These are phyloP conservation scores for Drosophila demipolita DNA, from an alignment of 2,888 invertebrate species.

Conservation along the genomic window DNA sequence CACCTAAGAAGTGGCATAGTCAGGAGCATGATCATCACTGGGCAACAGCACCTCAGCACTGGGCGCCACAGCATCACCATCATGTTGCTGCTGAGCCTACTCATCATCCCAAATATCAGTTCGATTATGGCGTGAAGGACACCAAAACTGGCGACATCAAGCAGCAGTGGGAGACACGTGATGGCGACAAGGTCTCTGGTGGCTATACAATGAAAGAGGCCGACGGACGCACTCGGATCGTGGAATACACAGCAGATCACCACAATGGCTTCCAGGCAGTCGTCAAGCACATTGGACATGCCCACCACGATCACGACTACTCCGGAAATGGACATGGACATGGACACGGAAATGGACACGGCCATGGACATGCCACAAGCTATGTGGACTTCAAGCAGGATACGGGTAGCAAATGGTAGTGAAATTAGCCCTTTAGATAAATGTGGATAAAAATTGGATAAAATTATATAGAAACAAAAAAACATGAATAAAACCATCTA, in stretches of 20 bases:
- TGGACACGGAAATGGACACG: neutral
- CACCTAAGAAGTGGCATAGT: constrained; percentile 64
- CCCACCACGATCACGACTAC: constrained; percentile 65
- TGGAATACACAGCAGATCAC: constrained; percentile 86
- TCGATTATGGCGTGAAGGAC: constrained; percentile 86
- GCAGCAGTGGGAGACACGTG: constrained; percentile 86
- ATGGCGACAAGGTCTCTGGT: constrained; percentile 86
- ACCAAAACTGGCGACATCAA: constrained; percentile 86
- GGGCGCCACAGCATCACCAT: constrained; percentile 62
- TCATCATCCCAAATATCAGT: constrained; percentile 85
- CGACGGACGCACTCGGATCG: constrained; percentile 86
- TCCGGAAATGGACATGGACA: constrained; percentile 48
- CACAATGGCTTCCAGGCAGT: constrained; percentile 86
- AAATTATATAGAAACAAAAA: constrained; percentile 19
- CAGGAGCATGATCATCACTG: constrained; percentile 50
- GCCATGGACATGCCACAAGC: constrained; percentile 66
- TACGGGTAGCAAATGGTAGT: constrained; percentile 58
- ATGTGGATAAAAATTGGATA: constrained; percentile 1
- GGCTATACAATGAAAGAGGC: constrained; percentile 86
- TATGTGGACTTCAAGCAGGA: constrained; percentile 79
- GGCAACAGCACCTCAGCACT: constrained; percentile 43
- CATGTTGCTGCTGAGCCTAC: constrained; percentile 82
- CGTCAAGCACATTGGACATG: constrained; percentile 85
- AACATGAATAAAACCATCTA: neutral
- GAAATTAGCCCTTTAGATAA: neutral